phyloP scores from a whole-genome alignment of 2,797 vertebrate genomes.

The Nasua narica region DNA sequence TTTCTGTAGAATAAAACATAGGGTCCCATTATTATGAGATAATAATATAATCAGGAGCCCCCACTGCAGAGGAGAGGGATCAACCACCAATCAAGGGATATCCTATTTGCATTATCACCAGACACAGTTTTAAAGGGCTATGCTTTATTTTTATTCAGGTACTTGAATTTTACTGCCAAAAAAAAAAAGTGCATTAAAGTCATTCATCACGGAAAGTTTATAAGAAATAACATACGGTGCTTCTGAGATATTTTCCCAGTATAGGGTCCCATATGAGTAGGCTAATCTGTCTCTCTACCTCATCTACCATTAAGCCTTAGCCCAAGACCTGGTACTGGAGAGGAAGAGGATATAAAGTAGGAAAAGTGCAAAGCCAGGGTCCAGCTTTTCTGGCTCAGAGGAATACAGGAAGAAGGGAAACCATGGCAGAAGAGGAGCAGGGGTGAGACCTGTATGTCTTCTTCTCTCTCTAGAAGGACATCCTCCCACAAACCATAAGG shows the following conservation, averaged over 20 bases:
- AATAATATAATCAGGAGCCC: not conserved
- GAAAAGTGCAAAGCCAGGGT: not conserved
- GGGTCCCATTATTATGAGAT: not conserved
- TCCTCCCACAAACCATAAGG: not conserved
- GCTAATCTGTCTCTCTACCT: not conserved
- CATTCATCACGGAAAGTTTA: not conserved
- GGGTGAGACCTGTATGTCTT: not conserved
- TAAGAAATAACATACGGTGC: not conserved
- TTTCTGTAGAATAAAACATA: not conserved
- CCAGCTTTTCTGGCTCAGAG: not conserved
- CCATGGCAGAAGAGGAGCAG: not conserved
- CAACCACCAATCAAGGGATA: not conserved
- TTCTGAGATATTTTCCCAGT: slow-evolving; percentile 35
- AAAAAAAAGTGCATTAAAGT: not conserved
- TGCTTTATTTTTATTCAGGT: not conserved
- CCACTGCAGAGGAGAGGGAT: not conserved
- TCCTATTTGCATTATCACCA: not conserved
- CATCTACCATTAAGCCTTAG: not conserved
- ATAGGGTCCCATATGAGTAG: not conserved
- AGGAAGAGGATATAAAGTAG: not conserved
- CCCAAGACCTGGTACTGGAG: not conserved
- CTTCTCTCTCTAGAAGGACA: not conserved
- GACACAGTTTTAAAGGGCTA: not conserved
- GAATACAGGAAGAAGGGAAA: not conserved
- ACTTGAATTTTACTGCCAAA: not conserved